These are phyloP conservation scores for Cryptus armator DNA, from an alignment of 2,888 invertebrate genomes.

Conservation along the genomic window DNA sequence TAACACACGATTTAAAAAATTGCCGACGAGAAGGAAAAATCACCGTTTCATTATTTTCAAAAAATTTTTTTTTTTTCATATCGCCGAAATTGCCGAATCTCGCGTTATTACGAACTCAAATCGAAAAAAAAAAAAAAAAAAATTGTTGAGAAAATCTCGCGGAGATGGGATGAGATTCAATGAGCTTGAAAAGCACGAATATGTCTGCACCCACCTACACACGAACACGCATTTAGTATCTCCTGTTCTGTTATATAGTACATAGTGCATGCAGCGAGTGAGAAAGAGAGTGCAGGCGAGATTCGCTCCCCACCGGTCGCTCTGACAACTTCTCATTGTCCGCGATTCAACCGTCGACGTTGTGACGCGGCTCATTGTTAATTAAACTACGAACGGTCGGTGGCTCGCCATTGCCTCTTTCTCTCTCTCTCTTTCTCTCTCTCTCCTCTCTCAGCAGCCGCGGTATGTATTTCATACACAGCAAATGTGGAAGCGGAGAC, in stretches of 20 bases:
- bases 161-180: not conserved
- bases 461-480: slow-evolving; percentile 35
- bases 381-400: slow-evolving; percentile 71
- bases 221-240: slow-evolving; percentile 7
- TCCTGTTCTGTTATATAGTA: slow-evolving; percentile 10
- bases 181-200: not conserved
- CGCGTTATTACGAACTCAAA: too few species aligned
- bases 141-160: not conserved
- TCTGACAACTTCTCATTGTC: slow-evolving; percentile 83
- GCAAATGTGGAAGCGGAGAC: slow-evolving; percentile 38
- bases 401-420: slow-evolving; percentile 55
- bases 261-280: slow-evolving; percentile 9
- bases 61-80: too few species aligned
- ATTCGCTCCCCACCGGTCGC: slow-evolving; percentile 62
- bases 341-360: slow-evolving; percentile 76
- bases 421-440: not conserved
- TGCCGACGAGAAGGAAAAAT: not conserved
- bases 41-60: too few species aligned
- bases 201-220: not conserved
- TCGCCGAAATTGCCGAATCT: too few species aligned
- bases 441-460: not conserved
- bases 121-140: slow-evolving; percentile 8
- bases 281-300: slow-evolving; percentile 4
- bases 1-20: not conserved
- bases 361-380: slow-evolving; percentile 71